Conservation (phyloP, 2,113 vertebrate genomes). For the Sander vitreus region DNA sequence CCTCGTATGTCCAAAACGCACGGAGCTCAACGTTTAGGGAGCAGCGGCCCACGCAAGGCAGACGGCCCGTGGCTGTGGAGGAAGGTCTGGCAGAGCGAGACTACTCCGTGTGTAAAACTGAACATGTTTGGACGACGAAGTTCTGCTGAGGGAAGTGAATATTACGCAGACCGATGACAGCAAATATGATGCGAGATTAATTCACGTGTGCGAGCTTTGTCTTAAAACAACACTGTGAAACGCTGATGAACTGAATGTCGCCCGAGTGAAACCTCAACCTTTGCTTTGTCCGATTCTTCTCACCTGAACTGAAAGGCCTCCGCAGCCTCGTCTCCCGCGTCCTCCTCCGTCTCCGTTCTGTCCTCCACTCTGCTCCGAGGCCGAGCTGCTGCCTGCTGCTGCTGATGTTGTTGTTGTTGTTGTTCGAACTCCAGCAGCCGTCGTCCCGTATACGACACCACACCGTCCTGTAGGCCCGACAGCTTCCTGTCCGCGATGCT, state of each 20-base stretch:
- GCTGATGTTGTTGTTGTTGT: not conserved
- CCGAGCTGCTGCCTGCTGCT: not conserved
- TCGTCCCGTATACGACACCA: slow-evolving; percentile 74
- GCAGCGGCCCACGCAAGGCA: too few species aligned
- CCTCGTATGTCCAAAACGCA: too few species aligned
- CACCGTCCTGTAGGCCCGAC: slow-evolving; percentile 62
- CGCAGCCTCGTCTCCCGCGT: slow-evolving; percentile 51
- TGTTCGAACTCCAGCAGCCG: slow-evolving; percentile 84
- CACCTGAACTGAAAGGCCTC: slow-evolving; percentile 78
- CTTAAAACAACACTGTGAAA: accelerated
- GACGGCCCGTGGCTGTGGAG: too few species aligned
- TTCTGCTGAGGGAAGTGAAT: too few species aligned
- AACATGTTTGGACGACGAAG: too few species aligned
- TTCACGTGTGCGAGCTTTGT: too few species aligned
- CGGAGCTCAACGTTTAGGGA: too few species aligned
- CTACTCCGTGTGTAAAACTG: too few species aligned
- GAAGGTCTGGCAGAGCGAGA: too few species aligned
- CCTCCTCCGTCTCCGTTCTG: slow-evolving; percentile 68
- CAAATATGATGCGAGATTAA: not conserved
- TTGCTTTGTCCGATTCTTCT: not conserved
- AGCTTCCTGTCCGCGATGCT: slow-evolving; percentile 88
- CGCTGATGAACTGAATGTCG: not conserved
- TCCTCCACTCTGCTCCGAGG: slow-evolving; percentile 46
- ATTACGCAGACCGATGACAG: too few species aligned
- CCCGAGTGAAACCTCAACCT: too few species aligned